phyloP scores from a whole-genome alignment of 2,113 vertebrate species.

The Ursus arctos region DNA sequence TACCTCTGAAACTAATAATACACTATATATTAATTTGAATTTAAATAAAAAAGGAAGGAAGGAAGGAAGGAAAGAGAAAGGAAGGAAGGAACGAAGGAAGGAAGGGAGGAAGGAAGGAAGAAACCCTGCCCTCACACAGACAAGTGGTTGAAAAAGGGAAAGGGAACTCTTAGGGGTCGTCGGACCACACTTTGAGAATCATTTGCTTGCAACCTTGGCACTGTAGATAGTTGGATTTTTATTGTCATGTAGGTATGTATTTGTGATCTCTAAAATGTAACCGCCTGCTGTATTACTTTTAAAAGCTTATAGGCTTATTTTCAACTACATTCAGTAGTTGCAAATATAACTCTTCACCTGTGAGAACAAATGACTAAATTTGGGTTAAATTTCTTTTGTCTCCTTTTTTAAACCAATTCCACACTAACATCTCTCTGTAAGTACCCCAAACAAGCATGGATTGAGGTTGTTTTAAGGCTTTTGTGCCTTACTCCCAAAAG shows the following conservation, averaged over 20 bases:
- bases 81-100: too few relatives aligned
- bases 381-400: not conserved
- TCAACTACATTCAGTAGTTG: not conserved
- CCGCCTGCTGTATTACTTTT: not conserved
- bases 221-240: not conserved
- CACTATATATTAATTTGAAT: not conserved
- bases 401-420: not conserved
- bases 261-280: conserved; percentile 19
- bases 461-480: conserved; percentile 11
- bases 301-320: conserved; percentile 14
- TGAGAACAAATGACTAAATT: not conserved
- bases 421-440: not conserved
- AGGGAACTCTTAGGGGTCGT: not conserved
- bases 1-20: not conserved
- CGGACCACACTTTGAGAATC: not conserved
- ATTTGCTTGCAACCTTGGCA: too few relatives aligned
- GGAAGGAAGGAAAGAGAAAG: not conserved
- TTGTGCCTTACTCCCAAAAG: not conserved
- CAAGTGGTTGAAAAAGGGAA: too few relatives aligned
- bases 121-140: too few relatives aligned
- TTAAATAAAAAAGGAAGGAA: not conserved
- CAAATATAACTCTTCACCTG: conserved; percentile 27
- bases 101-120: too few relatives aligned
- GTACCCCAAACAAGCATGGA: not conserved
- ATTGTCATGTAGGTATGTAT: not conserved